Percentiles rank a stretch among this genome's conserved stretches.
Conservation (phyloP, 2,113 vertebrate species). For the Tylochromis polylepis region DNA sequence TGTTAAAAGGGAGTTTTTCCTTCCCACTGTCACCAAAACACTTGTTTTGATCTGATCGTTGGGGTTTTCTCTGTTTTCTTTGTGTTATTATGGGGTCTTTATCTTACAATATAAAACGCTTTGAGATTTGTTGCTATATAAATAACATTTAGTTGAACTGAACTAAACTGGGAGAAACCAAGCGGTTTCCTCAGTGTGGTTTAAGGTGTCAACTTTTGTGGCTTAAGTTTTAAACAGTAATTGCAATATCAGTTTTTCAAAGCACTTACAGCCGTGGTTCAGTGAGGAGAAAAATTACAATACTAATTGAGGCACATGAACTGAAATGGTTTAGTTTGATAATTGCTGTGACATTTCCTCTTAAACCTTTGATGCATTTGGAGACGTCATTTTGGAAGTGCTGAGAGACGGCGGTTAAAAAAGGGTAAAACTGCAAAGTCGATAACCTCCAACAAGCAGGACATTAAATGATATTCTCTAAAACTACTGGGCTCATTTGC, state of each 20-base stretch:
- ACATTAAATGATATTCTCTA: not conserved
- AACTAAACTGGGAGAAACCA: not conserved
- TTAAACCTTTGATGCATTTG: not conserved
- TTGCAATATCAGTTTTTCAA: not conserved
- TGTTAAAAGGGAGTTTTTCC: not conserved
- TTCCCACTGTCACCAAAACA: not conserved
- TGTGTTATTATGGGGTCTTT: not conserved
- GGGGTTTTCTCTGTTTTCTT: not conserved
- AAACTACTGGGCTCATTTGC: not conserved
- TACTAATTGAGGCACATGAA: not conserved
- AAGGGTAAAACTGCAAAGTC: not conserved
- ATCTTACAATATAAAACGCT: not conserved
- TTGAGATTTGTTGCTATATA: not conserved
- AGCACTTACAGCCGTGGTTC: not conserved
- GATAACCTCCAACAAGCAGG: not conserved
- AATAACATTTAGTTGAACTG: not conserved
- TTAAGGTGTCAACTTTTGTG: not conserved
- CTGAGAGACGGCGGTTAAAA: not conserved
- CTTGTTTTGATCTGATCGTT: not conserved
- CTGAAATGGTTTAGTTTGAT: not conserved
- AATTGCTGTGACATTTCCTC: not conserved
- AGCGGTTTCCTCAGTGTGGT: not conserved
- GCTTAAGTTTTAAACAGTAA: not conserved
- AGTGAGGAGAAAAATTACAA: not conserved
- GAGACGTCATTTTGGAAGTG: not conserved